phyloP scores from a whole-genome alignment of 2,113 vertebrate genomes.

The Eptesicus fuscus region DNA sequence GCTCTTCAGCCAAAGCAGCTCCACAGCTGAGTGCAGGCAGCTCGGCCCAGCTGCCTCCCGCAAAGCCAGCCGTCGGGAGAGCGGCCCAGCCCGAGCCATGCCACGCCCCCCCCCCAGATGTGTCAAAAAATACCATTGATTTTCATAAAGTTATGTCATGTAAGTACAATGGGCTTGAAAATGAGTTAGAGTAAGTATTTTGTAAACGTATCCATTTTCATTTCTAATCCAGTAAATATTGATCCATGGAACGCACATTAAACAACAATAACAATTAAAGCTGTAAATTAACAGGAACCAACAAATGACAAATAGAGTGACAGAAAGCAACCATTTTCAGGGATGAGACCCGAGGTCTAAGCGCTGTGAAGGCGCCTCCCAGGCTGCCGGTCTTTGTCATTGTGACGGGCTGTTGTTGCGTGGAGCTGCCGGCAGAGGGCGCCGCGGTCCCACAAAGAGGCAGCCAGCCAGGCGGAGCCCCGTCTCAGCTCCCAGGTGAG shows the following conservation, averaged over 20 bases:
- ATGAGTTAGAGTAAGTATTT: neutral
- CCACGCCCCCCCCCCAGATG: neutral
- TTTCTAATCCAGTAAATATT: neutral
- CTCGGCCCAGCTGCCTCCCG: neutral
- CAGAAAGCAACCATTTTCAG: neutral
- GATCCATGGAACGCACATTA: neutral
- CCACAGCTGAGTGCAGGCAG: neutral
- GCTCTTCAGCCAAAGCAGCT: neutral
- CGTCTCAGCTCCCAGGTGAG: too few species aligned
- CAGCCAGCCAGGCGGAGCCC: fast-evolving
- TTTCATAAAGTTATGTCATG: neutral
- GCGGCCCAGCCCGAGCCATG: neutral
- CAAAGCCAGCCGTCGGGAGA: too few species aligned
- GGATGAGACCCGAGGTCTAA: neutral
- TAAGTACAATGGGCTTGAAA: neutral
- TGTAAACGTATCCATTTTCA: neutral
- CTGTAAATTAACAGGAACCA: neutral
- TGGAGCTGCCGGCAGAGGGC: conserved; percentile 42
- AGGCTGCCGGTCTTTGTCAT: fast-evolving
- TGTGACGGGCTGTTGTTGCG: fast-evolving
- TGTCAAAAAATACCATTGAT: neutral
- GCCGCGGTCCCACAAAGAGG: neutral
- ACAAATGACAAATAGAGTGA: neutral
- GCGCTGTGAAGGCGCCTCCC: too few species aligned
- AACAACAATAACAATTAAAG: neutral